Conservation (phyloP, 2,113 vertebrate species). For the Chaenogobius annularis region DNA sequence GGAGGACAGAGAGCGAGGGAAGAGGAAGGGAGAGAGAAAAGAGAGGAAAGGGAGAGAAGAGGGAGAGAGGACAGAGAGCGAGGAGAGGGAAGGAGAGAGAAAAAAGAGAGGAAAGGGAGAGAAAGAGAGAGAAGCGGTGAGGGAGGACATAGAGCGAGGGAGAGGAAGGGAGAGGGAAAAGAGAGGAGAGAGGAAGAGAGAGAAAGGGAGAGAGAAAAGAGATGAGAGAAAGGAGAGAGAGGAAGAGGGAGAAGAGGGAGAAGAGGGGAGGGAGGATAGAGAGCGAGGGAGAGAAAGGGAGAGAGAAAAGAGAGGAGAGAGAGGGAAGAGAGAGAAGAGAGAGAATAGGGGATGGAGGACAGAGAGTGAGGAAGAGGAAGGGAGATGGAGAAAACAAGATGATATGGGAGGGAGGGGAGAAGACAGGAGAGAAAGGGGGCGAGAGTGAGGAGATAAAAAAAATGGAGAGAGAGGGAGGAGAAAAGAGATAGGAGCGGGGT, state of each 20-base stretch:
- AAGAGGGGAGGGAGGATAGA: neutral
- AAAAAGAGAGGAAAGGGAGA: neutral
- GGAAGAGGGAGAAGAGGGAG: neutral
- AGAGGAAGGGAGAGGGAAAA: neutral
- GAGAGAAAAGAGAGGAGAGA: neutral
- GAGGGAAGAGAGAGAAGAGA: neutral
- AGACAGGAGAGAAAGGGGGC: too few relatives aligned
- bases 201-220: too few relatives aligned
- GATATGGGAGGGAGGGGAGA: too few relatives aligned
- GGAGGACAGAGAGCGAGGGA: too few relatives aligned
- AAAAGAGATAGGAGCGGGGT: too few relatives aligned
- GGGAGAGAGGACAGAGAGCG: neutral
- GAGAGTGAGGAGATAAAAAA: too few relatives aligned
- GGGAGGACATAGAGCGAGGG: neutral
- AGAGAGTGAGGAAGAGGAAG: too few relatives aligned
- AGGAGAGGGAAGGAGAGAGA: neutral
- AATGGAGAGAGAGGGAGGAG: too few relatives aligned
- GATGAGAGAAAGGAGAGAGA: neutral
- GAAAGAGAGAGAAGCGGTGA: neutral
- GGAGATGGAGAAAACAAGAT: too few relatives aligned
- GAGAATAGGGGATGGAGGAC: neutral
- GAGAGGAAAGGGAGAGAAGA: too few relatives aligned
- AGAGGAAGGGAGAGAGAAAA: too few relatives aligned
- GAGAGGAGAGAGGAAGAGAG: neutral
- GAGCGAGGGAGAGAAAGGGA: neutral